phyloP scores from a whole-genome alignment of 1,140 invertebrate species.

The Heliconius eleuchia region DNA sequence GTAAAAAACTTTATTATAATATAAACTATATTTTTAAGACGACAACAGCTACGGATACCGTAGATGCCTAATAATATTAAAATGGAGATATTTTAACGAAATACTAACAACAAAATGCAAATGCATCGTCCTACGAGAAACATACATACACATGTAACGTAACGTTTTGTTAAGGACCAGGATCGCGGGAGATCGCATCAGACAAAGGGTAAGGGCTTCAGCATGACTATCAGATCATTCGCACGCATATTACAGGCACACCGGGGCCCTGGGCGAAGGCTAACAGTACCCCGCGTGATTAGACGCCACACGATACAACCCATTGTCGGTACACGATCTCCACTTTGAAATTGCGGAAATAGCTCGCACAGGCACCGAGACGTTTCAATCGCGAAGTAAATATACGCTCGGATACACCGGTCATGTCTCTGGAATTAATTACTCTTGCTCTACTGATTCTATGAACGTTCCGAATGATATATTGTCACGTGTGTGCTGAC shows the following conservation, averaged over 20 bases:
- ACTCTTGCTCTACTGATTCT: slow-evolving; percentile 43
- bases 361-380: slow-evolving; percentile 71
- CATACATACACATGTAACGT: neutral
- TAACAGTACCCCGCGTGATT: slow-evolving; percentile 78
- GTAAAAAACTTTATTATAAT: neutral
- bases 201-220: slow-evolving; percentile 30
- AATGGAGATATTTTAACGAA: neutral
- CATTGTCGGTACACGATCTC: slow-evolving; percentile 78
- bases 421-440: slow-evolving; percentile 45
- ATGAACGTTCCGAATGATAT: slow-evolving; percentile 37
- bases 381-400: slow-evolving; percentile 70
- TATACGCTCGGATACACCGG: slow-evolving; percentile 47
- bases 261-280: slow-evolving; percentile 58
- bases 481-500: slow-evolving; percentile 20
- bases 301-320: slow-evolving; percentile 77
- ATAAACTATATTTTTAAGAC: neutral
- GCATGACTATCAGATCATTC: slow-evolving; percentile 71
- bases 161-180: slow-evolving; percentile 4
- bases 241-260: slow-evolving; percentile 74
- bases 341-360: slow-evolving; percentile 76
- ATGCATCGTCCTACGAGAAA: neutral
- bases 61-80: neutral
- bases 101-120: neutral
- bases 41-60: neutral
- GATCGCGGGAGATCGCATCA: slow-evolving; percentile 25